Evolutionary conservation across 2,797 vertebrate species (phyloP), one percentile per base, ranked within the genome.

Genomic region (Melanotaenia maccullochi): DNA sequence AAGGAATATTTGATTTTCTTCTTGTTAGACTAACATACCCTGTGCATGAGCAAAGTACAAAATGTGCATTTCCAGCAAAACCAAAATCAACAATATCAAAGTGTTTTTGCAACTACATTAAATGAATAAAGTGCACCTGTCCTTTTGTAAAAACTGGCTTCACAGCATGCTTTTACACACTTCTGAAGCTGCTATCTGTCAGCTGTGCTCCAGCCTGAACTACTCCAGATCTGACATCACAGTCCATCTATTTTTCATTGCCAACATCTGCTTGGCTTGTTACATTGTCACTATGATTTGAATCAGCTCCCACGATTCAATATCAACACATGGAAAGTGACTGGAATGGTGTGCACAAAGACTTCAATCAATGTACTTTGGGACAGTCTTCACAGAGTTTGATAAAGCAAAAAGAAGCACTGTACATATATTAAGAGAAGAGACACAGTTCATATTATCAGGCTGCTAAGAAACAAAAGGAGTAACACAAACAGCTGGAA

Each of bases 191-290:
- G 68, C 84, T 81, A 84, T 83, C 90, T 88, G 83, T 91, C 90
- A 91, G 70, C 73, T 85, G 82, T 81, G 88, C 87, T 86, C 85
- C 78, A 80, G 89, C 84, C 86, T 88, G 65, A 85, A 86, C 83
- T 76, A 62, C 85, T 88, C 85, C 85, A 87, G 85, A 86, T 87
- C 89, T 93, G 90, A 93, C 93, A 94, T 93, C 91, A 91, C 87
- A 88, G 87, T 80, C 82, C 82, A 94, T 94, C 81, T 90, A 94
- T 94, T 92, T 94, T 95, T 94, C 86, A 94, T 91, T 63, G 84
- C 73, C 85, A 92, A 93, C 93, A 94, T 94, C 93, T 94, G 93
- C 90, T 93, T 90, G 92, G 79, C 84, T 92, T 92, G 91, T 91
- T 90, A 85, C 85, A 87, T 87, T 93, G 91, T 93, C 90, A 92